Percentiles rank a stretch among this genome's conserved stretches.
Evolutionary conservation across 2,113 vertebrate genomes (phyloP).

Genomic region (Prietella phreatophila): DNA sequence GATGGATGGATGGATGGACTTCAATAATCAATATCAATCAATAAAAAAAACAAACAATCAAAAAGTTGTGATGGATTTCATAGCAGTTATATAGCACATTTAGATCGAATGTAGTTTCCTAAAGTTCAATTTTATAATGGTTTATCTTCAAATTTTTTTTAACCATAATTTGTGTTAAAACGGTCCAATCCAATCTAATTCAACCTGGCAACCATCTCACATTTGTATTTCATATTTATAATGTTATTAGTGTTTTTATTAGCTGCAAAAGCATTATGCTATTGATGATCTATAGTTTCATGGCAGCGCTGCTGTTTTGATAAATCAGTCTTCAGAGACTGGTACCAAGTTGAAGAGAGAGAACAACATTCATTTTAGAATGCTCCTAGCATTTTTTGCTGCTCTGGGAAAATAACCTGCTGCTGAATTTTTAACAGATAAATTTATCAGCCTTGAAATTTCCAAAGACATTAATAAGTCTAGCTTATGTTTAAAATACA

Average conservation of each 20-base stretch:
- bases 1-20: too few species aligned
- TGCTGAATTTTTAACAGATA: constrained; percentile 5
- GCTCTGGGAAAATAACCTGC: not conserved
- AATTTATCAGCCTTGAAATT: not conserved
- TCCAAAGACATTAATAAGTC: not conserved
- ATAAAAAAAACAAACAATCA: not conserved
- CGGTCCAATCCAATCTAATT: not conserved
- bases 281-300: not conserved
- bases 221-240: not conserved
- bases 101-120: not conserved
- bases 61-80: not conserved
- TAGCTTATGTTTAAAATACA: constrained; percentile 14
- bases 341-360: not conserved
- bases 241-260: not conserved
- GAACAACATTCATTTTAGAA: not conserved
- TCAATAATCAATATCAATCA: not conserved
- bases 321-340: not conserved
- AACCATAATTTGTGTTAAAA: too few species aligned
- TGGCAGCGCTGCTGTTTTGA: not conserved
- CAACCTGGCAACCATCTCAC: not conserved
- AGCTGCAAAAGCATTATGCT: not conserved
- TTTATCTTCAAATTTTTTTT: not conserved
- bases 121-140: not conserved
- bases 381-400: not conserved
- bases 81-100: not conserved